Percentiles rank a stretch among this genome's conserved stretches.
Evolutionary conservation across 1,140 invertebrate species (phyloP).

Genomic region (Archegozetes longisetosus): DNA sequence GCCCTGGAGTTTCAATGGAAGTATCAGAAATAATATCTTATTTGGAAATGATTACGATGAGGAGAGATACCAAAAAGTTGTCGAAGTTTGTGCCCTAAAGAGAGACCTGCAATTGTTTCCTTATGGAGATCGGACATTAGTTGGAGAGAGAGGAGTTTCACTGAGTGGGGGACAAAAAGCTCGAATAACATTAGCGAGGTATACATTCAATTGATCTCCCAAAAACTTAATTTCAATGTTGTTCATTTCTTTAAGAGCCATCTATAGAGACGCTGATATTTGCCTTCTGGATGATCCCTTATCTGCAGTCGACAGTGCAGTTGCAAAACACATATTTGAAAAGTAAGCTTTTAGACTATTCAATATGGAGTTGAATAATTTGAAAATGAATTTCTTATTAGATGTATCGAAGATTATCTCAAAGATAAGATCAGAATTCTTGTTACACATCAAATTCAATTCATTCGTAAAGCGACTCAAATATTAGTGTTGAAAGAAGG

Average conservation of each 20-base stretch:
- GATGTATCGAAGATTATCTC: slow-evolving; percentile 32
- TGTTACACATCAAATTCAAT: slow-evolving; percentile 43
- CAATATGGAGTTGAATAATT: not conserved
- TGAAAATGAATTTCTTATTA: slow-evolving; percentile 1
- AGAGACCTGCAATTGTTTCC: slow-evolving; percentile 33
- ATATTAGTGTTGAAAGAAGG: slow-evolving; percentile 56
- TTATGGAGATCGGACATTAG: slow-evolving; percentile 28
- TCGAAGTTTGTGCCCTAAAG: slow-evolving; percentile 32
- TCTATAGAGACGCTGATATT: slow-evolving; percentile 25
- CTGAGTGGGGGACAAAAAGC: slow-evolving; percentile 94
- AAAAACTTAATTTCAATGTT: not conserved
- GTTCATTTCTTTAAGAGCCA: slow-evolving; percentile 29
- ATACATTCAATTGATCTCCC: slow-evolving; percentile 33
- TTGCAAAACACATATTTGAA: slow-evolving; percentile 51
- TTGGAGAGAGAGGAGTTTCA: slow-evolving; percentile 53
- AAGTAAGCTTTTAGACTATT: slow-evolving; percentile 24
- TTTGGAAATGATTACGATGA: slow-evolving; percentile 19
- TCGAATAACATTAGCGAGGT: slow-evolving; percentile 58
- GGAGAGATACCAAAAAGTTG: slow-evolving; percentile 20
- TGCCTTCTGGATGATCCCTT: slow-evolving; percentile 53
- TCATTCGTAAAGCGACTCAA: slow-evolving; percentile 49
- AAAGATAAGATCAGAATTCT: slow-evolving; percentile 48
- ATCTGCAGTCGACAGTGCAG: slow-evolving; percentile 52
- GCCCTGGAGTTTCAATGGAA: slow-evolving; percentile 7
- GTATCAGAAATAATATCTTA: slow-evolving; percentile 19